Percentiles rank a stretch among this genome's conserved stretches.
These are phyloP conservation scores for Aspidiotus rigidus DNA, from an alignment of 2,888 invertebrate species.

Conservation along the genomic window DNA sequence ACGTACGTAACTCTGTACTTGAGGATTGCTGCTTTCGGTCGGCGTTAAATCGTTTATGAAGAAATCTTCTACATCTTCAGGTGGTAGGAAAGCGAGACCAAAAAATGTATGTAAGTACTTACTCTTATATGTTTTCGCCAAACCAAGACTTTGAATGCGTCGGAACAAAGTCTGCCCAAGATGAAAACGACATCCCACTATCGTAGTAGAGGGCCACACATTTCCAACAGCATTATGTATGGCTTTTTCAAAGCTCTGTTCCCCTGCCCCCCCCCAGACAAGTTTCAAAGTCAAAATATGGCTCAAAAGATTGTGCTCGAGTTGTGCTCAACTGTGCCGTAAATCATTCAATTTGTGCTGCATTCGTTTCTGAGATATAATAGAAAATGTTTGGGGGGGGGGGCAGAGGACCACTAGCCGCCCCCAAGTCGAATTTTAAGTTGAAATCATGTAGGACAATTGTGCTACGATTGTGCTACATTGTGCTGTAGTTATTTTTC, in stretches of 20 bases:
- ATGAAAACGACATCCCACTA: neutral
- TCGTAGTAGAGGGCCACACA: neutral
- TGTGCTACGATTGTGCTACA: too few species aligned
- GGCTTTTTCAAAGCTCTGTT: neutral
- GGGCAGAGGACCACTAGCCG: too few species aligned
- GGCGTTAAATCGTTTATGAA: neutral
- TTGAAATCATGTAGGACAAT: too few species aligned
- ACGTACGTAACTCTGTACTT: neutral
- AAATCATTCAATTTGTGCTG: too few species aligned
- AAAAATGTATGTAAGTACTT: constrained; percentile 6
- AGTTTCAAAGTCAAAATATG: too few species aligned
- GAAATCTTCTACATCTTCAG: neutral
- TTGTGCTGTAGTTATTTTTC: too few species aligned
- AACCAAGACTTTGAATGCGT: neutral
- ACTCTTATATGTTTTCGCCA: neutral
- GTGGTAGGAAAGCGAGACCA: neutral
- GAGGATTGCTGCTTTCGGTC: neutral
- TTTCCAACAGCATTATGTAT: constrained; percentile 1
- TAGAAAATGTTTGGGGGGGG: too few species aligned
- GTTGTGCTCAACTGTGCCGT: too few species aligned
- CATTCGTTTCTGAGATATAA: too few species aligned
- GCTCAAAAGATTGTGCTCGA: too few species aligned
- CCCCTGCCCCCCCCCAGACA: too few species aligned
- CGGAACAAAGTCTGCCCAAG: neutral
- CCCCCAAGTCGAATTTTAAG: too few species aligned